Conservation (phyloP, 2,797 vertebrate genomes). For the Glyptemys insculpta region DNA sequence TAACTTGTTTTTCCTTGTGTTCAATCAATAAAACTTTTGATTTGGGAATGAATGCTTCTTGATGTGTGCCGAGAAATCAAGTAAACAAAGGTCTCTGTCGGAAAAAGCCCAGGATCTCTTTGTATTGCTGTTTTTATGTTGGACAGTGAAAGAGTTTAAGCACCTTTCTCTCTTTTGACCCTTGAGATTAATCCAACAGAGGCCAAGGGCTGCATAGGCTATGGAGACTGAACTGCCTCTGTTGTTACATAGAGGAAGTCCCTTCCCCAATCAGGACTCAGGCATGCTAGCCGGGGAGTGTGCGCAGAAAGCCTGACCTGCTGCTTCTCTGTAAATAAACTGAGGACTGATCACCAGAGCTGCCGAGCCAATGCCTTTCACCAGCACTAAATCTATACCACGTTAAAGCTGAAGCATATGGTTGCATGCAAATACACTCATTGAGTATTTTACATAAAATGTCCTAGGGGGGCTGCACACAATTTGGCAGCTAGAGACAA, state of each 20-base stretch:
- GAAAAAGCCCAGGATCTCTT: background rate
- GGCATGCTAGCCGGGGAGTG: background rate
- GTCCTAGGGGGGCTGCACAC: too few species aligned
- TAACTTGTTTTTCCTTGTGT: background rate
- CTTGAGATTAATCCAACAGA: background rate
- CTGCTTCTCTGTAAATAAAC: background rate
- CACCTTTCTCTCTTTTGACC: background rate
- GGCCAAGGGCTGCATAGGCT: background rate
- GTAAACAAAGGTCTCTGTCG: background rate
- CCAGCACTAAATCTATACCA: background rate
- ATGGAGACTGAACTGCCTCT: background rate
- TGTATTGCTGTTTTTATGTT: background rate
- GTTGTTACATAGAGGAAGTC: background rate
- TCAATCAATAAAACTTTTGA: background rate
- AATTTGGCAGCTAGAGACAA: too few species aligned
- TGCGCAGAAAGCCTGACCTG: background rate
- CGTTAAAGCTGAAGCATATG: background rate
- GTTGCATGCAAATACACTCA: too few species aligned
- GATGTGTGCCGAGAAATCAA: background rate
- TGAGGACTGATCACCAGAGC: background rate
- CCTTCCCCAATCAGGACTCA: background rate
- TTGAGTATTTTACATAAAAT: too few species aligned
- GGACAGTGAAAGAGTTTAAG: background rate
- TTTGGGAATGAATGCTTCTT: background rate
- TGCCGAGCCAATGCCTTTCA: background rate